Percentiles rank a stretch among this genome's conserved stretches.
These are phyloP conservation scores for Papilio machaon DNA, from an alignment of 1,140 invertebrate species.

Conservation along the genomic window DNA sequence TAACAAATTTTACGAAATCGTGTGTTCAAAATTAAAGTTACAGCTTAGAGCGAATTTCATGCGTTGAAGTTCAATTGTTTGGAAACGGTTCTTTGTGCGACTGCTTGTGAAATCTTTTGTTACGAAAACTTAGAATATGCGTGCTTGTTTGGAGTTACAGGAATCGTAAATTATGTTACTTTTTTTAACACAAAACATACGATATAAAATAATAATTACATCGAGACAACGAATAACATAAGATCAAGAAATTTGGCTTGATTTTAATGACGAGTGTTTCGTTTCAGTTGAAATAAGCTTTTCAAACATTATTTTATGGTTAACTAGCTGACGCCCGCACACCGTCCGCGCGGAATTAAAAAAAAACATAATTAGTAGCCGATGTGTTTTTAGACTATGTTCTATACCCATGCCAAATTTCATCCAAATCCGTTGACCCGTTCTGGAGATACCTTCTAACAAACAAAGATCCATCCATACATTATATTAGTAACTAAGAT, in stretches of 20 bases:
- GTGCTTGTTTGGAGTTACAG: background rate
- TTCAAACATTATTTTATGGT: background rate
- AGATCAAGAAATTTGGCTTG: background rate
- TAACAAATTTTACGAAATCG: constrained; percentile 40
- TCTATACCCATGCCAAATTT: no score
- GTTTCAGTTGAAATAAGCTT: background rate
- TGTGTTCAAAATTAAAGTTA: constrained; percentile 25
- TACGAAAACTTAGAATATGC: constrained; percentile 10
- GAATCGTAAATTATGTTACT: background rate
- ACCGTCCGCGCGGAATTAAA: no score
- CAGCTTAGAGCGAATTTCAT: constrained; percentile 31
- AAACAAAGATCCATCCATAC: no score
- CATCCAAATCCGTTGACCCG: no score
- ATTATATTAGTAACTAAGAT: no score
- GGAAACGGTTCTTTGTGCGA: constrained; percentile 50
- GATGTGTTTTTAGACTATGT: no score
- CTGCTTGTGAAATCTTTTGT: constrained; percentile 33
- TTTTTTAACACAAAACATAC: background rate
- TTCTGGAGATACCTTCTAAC: no score
- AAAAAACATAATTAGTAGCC: no score
- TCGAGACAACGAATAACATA: background rate
- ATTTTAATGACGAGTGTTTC: background rate
- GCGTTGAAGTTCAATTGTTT: constrained; percentile 50
- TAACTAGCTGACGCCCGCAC: no score
- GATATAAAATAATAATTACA: background rate